Conservation (phyloP, 2,888 invertebrate genomes). For the Acleris literana region DNA sequence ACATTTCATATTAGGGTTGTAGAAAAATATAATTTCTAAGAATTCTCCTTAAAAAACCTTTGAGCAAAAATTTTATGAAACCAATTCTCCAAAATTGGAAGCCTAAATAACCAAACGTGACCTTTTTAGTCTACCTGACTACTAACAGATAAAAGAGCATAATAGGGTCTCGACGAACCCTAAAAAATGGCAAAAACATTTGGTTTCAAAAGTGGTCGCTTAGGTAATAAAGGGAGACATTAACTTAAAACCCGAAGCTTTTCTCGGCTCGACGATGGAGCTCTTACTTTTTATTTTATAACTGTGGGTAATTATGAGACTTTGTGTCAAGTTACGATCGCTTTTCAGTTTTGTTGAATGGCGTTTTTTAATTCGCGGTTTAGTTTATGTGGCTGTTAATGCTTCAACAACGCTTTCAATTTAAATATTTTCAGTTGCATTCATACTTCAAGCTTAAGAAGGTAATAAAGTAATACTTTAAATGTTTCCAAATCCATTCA, state of each 20-base stretch:
- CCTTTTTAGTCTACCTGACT: not conserved
- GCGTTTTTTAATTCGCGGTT: not conserved
- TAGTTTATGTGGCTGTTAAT: not conserved
- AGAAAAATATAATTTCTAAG: no score
- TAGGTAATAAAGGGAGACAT: slow-evolving; percentile 28
- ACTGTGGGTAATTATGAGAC: slow-evolving; percentile 27
- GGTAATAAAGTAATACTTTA: no score
- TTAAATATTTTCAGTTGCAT: no score
- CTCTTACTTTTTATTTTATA: slow-evolving; percentile 35
- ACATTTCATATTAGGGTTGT: no score
- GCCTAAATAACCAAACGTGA: not conserved
- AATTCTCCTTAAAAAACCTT: no score
- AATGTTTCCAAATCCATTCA: no score
- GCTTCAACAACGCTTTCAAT: not conserved
- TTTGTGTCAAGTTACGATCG: slow-evolving; percentile 27
- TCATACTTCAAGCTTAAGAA: no score
- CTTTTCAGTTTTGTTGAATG: slow-evolving; percentile 10
- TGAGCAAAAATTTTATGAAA: no score
- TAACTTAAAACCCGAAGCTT: slow-evolving; percentile 26
- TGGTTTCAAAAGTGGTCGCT: slow-evolving; percentile 24
- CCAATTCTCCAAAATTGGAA: no score
- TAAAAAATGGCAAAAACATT: slow-evolving; percentile 26
- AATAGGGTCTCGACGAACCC: not conserved
- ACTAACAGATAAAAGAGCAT: not conserved
- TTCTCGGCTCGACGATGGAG: slow-evolving; percentile 12